A percentile compares a stretch with the other conserved stretches of the same genome.
These are phyloP conservation scores for Eupithecia pulchellata DNA, from an alignment of 2,888 invertebrate species.

Conservation along the genomic window DNA sequence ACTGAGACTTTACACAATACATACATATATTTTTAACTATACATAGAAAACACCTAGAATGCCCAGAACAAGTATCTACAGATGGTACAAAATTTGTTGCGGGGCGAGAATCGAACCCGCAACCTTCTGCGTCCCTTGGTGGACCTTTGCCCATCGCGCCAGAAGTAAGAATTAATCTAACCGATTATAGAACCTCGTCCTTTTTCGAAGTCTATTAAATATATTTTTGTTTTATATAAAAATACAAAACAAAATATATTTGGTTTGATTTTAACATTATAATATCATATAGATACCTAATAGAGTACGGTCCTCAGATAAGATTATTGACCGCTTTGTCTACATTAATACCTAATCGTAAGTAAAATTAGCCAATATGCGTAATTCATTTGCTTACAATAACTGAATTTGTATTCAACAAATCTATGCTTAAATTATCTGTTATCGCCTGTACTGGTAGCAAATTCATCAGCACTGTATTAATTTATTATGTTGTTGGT, in stretches of 20 bases:
- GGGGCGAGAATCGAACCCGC: too few relatives aligned
- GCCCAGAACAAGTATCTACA: too few relatives aligned
- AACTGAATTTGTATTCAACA: background rate
- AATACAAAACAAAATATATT: too few relatives aligned
- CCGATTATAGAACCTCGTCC: background rate
- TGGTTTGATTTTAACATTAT: too few relatives aligned
- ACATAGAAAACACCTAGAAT: too few relatives aligned
- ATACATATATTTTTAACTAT: too few relatives aligned
- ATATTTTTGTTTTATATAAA: too few relatives aligned
- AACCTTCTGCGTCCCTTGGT: too few relatives aligned
- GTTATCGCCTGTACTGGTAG: background rate
- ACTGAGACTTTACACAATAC: too few relatives aligned
- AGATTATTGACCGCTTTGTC: background rate
- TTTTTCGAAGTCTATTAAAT: background rate
- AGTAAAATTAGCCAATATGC: background rate
- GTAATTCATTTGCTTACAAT: background rate
- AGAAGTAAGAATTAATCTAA: too few relatives aligned
- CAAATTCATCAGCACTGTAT: slow-evolving; percentile 6
- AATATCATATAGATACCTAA: background rate
- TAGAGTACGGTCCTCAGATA: background rate
- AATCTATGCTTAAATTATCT: background rate
- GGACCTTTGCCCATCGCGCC: too few relatives aligned
- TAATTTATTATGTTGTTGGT: background rate
- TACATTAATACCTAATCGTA: background rate
- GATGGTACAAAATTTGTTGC: too few relatives aligned